phyloP scores from a whole-genome alignment of 2,888 invertebrate species.

The Galerucella nymphaeae region DNA sequence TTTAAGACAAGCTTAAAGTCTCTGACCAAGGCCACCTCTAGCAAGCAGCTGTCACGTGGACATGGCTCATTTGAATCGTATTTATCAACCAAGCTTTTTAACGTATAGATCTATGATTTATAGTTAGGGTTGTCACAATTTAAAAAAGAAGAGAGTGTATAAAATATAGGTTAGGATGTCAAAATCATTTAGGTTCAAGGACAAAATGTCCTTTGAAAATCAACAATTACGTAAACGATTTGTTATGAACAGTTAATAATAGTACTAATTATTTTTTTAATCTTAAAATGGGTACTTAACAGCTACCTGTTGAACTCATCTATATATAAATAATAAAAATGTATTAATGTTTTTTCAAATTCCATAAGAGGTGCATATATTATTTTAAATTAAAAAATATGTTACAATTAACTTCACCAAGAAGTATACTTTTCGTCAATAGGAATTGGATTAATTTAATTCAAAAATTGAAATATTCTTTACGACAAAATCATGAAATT shows the following conservation, averaged over 20 bases:
- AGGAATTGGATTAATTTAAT: slow-evolving; percentile 16
- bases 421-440: slow-evolving; percentile 21
- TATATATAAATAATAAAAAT: not conserved
- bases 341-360: not conserved
- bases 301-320: not conserved
- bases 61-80: too few species aligned
- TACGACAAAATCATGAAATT: slow-evolving; percentile 41
- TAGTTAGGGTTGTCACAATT: not conserved
- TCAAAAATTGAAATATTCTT: slow-evolving; percentile 40
- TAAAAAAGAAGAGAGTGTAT: not conserved
- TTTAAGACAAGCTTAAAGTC: too few species aligned
- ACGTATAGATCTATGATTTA: too few species aligned
- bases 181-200: slow-evolving; percentile 5
- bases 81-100: too few species aligned
- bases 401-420: slow-evolving; percentile 18
- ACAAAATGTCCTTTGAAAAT: not conserved
- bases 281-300: slow-evolving; percentile 16
- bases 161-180: not conserved
- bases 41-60: too few species aligned
- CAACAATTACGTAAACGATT: slow-evolving; percentile 9
- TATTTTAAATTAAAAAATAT: slow-evolving; percentile 21
- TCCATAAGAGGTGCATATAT: not conserved
- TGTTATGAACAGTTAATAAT: not conserved
- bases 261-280: slow-evolving; percentile 1
- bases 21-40: too few species aligned